These are phyloP conservation scores for Macroramphosus scolopax DNA, from an alignment of 2,797 vertebrate species.

Conservation along the genomic window DNA sequence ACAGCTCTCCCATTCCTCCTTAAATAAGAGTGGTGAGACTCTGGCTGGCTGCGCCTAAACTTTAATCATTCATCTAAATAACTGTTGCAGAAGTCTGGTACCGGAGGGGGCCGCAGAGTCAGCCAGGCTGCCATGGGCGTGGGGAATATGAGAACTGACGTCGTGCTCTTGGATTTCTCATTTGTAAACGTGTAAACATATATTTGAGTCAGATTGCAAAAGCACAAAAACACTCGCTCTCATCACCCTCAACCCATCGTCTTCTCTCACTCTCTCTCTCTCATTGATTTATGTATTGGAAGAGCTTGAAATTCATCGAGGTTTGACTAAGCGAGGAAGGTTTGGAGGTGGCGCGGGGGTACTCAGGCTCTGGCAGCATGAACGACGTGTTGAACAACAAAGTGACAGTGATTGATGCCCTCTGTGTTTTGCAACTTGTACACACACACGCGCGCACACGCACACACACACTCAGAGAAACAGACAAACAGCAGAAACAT, in stretches of 20 bases:
- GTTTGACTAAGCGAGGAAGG: slow-evolving; percentile 44
- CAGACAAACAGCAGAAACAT: slow-evolving; percentile 68
- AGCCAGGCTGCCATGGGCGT: slow-evolving; percentile 30
- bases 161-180: slow-evolving; percentile 69
- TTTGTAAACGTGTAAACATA: slow-evolving; percentile 81
- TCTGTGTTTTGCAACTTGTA: slow-evolving; percentile 68
- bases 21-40: slow-evolving; percentile 78
- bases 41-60: slow-evolving; percentile 74
- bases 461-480: slow-evolving; percentile 22
- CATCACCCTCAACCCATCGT: slow-evolving; percentile 11
- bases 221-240: slow-evolving; percentile 51
- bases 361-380: slow-evolving; percentile 42
- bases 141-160: slow-evolving; percentile 71
- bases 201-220: slow-evolving; percentile 76
- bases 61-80: slow-evolving; percentile 87
- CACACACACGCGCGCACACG: too few species aligned
- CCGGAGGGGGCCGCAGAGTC: slow-evolving; percentile 28
- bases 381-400: slow-evolving; percentile 59
- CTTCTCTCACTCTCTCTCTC: slow-evolving; percentile 12
- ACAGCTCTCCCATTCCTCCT: slow-evolving; percentile 78
- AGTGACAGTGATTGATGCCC: slow-evolving; percentile 86
- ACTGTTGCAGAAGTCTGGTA: slow-evolving; percentile 69
- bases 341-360: slow-evolving; percentile 27
- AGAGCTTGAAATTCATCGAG: slow-evolving; percentile 69
- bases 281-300: slow-evolving; percentile 72